Base-by-base conservation (phyloP, 2,113 vertebrate genomes). In the Perca fluviatilis region DNA sequence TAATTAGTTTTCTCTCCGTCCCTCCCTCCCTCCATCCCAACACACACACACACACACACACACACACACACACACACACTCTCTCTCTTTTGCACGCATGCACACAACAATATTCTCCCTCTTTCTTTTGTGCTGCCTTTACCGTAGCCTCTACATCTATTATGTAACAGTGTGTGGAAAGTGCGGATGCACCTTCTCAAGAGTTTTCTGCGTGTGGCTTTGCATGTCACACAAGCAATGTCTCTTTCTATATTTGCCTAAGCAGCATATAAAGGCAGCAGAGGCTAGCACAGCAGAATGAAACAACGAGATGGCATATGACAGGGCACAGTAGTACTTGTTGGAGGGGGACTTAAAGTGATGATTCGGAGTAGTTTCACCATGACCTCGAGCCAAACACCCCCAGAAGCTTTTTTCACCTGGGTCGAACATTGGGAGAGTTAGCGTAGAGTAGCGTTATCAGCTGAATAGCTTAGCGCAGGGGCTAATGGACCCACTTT, bases 1-100 rank as follows among this genome's bases (percentile, higher is more conserved):
- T 93, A 93, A 94, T 94, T 93, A 92, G 88, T 92, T 93, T 94
- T 89, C 79, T 57, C 76, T 80, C 82, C 82, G 67, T 85, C 80
- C 66, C 50, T 74, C 80, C 66, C 50, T 74, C 80, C 57, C 83
- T 81, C 72, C 73, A 71, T 80, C 51, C 56, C 61, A 49, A 61
- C 80, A 82, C 80, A 11, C 47, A 23, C 40, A 43, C 40, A 3
- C 40, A 36, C 1, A 7, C 36, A 36, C 7, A 6, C 33, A 81
- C 79, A 66, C 57, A 51, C 43, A 5, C 14, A 5, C 25, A 50
- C 80, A 11, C 46, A 23, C 27, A 27, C 27, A 27, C 2, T 16
- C 40, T 54, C 50, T 2, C 21, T 21, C 13, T 3, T 56, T 3
- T 33, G 12, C 77, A 53, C 74, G 53, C 79, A 64, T 6, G 36